Evolutionary conservation across 2,888 invertebrate genomes (phyloP).

Genomic region (Aphelenchoides bicaudatus): DNA sequence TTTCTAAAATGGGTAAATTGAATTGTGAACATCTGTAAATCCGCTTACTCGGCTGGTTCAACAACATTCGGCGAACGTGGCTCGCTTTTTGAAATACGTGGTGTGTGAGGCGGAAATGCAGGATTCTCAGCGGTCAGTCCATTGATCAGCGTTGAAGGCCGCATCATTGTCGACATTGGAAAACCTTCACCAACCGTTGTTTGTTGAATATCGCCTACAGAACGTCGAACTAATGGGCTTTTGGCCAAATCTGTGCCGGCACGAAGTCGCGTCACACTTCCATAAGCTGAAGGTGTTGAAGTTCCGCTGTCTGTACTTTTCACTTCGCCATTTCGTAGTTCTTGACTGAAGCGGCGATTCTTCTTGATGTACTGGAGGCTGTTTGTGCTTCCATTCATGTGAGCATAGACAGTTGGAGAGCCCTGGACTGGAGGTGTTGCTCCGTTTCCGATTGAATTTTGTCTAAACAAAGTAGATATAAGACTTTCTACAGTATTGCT

Average conservation of each 20-base stretch:
- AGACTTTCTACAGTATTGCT: too few relatives aligned
- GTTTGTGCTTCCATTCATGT: constrained; percentile 34
- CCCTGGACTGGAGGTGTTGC: constrained; percentile 25
- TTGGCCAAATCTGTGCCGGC: constrained; percentile 2
- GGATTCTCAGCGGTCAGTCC: not conserved
- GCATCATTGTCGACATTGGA: not conserved
- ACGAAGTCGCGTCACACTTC: not conserved
- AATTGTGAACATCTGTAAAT: not conserved
- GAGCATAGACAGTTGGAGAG: constrained; percentile 34
- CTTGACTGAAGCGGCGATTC: not conserved
- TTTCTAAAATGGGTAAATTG: not conserved
- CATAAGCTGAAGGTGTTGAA: constrained; percentile 1
- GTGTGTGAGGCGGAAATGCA: not conserved
- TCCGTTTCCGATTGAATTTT: constrained; percentile 11
- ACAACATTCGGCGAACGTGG: not conserved
- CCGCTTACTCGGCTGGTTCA: constrained; percentile 4
- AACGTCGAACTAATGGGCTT: constrained; percentile 12
- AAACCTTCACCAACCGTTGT: not conserved
- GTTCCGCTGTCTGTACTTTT: constrained; percentile 1
- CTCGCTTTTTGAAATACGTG: not conserved
- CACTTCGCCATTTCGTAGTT: not conserved
- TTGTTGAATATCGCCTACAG: constrained; percentile 8
- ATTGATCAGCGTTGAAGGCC: too few relatives aligned
- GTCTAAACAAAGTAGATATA: too few relatives aligned
- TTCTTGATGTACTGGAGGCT: constrained; percentile 27